A percentile compares a stretch with the other conserved stretches of the same genome.
Conservation (phyloP, 2,888 invertebrate species). For the Leptopilina myrica region DNA sequence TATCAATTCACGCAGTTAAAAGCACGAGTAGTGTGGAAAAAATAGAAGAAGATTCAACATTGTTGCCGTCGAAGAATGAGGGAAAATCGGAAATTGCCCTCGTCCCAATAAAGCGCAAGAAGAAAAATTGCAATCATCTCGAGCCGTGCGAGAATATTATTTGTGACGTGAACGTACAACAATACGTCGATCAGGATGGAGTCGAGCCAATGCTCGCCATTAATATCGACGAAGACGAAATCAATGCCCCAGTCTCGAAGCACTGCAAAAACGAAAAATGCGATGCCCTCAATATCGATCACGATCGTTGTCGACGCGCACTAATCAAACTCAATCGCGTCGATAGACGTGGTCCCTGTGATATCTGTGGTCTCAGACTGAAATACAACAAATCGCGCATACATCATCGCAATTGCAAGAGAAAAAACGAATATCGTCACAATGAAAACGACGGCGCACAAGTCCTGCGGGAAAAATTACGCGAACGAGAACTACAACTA, state of each 20-base stretch:
- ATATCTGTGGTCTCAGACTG: conserved; percentile 67
- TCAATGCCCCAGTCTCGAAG: conserved; percentile 67
- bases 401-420: conserved; percentile 67
- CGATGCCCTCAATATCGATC: conserved; percentile 71
- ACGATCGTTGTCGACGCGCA: conserved; percentile 68
- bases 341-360: conserved; percentile 63
- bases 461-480: conserved; percentile 68
- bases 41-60: conserved; percentile 57
- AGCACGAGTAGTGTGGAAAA: conserved; percentile 41
- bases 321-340: conserved; percentile 55
- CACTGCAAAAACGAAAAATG: conserved; percentile 66
- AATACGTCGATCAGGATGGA: conserved; percentile 63
- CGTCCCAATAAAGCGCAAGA: conserved; percentile 62
- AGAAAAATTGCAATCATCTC: conserved; percentile 68
- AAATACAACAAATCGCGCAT: conserved; percentile 65
- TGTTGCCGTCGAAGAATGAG: conserved; percentile 69
- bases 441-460: conserved; percentile 65
- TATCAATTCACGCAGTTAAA: conserved; percentile 59
- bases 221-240: conserved; percentile 67
- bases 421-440: conserved; percentile 66
- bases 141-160: conserved; percentile 70
- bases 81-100: conserved; percentile 71
- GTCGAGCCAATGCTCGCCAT: conserved; percentile 66
- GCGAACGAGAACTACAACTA: conserved; percentile 70
- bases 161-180: conserved; percentile 69